Conservation (phyloP, 2,113 vertebrate species). For the Stegostoma tigrinum region DNA sequence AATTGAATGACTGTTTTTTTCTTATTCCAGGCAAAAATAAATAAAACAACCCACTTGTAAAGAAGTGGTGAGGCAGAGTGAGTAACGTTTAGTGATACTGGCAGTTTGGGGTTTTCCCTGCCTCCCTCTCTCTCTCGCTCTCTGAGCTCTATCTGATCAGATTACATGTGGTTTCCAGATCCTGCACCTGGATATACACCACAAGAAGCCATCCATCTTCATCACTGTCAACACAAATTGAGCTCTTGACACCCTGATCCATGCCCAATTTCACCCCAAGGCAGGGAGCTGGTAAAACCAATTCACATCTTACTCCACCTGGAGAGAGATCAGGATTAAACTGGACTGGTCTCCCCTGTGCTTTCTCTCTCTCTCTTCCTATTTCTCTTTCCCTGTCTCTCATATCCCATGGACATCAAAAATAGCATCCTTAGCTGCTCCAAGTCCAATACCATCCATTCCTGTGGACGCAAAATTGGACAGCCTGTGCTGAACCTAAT, state of each 20-base stretch:
- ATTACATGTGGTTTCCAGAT: slow-evolving; percentile 27
- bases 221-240: slow-evolving; percentile 9
- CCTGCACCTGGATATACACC: slow-evolving; percentile 36
- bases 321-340: background rate
- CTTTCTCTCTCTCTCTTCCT: background rate
- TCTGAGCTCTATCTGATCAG: slow-evolving; percentile 16
- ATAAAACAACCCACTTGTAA: background rate
- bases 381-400: background rate
- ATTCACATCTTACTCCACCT: background rate
- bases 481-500: background rate
- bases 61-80: background rate
- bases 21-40: background rate
- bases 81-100: background rate
- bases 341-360: background rate
- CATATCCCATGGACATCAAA: background rate
- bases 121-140: background rate
- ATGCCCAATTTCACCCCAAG: background rate
- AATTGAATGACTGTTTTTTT: background rate
- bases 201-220: slow-evolving; percentile 21
- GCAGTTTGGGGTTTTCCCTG: background rate
- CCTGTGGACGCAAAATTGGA: background rate
- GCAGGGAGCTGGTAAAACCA: background rate
- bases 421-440: background rate
- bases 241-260: background rate
- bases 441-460: background rate